These are phyloP conservation scores for Drosophila monieri DNA, from an alignment of 2,888 invertebrate genomes.

Conservation along the genomic window DNA sequence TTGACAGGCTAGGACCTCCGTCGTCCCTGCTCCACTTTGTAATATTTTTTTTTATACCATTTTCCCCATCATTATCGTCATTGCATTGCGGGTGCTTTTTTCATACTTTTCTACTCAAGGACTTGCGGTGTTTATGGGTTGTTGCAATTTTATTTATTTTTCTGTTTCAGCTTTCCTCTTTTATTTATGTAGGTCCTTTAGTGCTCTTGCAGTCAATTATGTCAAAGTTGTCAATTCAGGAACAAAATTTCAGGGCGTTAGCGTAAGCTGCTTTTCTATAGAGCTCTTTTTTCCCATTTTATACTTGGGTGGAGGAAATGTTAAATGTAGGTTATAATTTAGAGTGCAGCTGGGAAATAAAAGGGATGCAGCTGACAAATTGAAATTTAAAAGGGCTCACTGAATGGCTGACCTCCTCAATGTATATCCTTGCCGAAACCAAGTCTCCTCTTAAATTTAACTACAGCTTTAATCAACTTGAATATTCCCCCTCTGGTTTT, in stretches of 20 bases:
- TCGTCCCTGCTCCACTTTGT: slow-evolving; percentile 25
- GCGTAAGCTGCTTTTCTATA: slow-evolving; percentile 60
- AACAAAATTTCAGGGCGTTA: slow-evolving; percentile 56
- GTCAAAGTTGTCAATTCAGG: slow-evolving; percentile 77
- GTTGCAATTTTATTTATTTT: slow-evolving; percentile 62
- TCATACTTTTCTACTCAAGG: slow-evolving; percentile 46
- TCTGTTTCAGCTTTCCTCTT: slow-evolving; percentile 8
- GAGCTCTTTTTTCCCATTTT: slow-evolving; percentile 2
- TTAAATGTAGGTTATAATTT: slow-evolving; percentile 55
- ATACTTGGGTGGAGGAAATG: slow-evolving; percentile 26
- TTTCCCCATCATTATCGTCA: slow-evolving; percentile 48
- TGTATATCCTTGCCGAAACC: not conserved
- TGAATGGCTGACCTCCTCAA: no score
- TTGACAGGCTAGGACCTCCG: slow-evolving; percentile 36
- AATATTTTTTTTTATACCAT: slow-evolving; percentile 13
- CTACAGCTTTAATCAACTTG: not conserved
- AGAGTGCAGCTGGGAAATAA: slow-evolving; percentile 33
- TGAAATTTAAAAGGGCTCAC: slow-evolving; percentile 25
- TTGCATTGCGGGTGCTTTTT: slow-evolving; percentile 50
- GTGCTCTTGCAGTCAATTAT: slow-evolving; percentile 70
- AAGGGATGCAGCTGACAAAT: slow-evolving; percentile 22
- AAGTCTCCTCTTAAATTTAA: not conserved
- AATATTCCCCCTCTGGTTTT: not conserved
- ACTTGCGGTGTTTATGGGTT: slow-evolving; percentile 74
- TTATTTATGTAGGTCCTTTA: slow-evolving; percentile 16